phyloP scores from a whole-genome alignment of 1,140 invertebrate genomes.

The Brachionus rubens region DNA sequence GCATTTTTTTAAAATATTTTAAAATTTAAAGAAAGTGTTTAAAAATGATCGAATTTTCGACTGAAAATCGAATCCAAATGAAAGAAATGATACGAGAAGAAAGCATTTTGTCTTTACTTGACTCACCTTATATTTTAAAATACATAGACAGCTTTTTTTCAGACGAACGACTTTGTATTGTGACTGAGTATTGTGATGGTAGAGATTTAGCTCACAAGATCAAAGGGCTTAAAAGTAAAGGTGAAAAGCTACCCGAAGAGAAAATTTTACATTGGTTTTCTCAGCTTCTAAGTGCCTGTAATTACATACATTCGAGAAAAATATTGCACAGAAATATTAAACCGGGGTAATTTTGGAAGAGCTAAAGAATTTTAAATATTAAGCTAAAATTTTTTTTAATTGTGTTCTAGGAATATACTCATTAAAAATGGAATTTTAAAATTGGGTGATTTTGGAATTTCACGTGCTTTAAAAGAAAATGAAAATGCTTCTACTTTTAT shows the following conservation, averaged over 20 bases:
- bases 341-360: not conserved
- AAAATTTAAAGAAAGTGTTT: constrained; percentile 7
- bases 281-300: constrained; percentile 34
- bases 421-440: constrained; percentile 41
- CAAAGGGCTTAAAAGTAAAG: constrained; percentile 7
- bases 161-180: constrained; percentile 58
- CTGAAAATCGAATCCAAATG: not conserved
- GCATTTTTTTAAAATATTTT: too few species aligned
- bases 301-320: constrained; percentile 38
- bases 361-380: too few species aligned
- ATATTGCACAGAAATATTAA: constrained; percentile 41
- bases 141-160: constrained; percentile 13
- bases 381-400: constrained; percentile 16
- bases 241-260: constrained; percentile 1
- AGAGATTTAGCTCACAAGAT: constrained; percentile 59
- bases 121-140: constrained; percentile 22
- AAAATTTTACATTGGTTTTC: constrained; percentile 15
- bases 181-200: constrained; percentile 65
- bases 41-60: not conserved
- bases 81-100: not conserved
- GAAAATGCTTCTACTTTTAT: constrained; percentile 63
- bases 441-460: constrained; percentile 44
- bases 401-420: constrained; percentile 27
- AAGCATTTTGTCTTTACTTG: constrained; percentile 1
- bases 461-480: constrained; percentile 60